Conservation (phyloP, 2,888 invertebrate species). For the Nowickia ferox region DNA sequence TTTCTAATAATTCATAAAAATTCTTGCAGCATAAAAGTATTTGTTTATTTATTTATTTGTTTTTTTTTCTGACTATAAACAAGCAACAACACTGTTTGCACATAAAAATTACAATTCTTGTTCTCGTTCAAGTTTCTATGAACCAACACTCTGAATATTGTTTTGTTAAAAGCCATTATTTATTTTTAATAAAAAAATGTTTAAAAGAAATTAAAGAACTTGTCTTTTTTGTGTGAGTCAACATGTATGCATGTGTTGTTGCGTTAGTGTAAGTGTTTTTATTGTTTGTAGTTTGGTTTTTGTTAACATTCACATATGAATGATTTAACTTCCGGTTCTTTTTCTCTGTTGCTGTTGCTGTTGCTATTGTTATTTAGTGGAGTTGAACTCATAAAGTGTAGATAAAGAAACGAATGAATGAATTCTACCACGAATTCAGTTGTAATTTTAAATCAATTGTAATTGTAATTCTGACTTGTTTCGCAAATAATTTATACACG, state of each 20-base stretch:
- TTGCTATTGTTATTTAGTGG: not conserved
- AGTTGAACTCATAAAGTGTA: constrained; percentile 31
- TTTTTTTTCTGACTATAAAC: no score
- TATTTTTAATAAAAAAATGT: not conserved
- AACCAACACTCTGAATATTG: not conserved
- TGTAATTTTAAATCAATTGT: constrained; percentile 19
- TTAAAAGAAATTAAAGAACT: not conserved
- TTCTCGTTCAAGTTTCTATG: not conserved
- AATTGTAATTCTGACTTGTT: constrained; percentile 15
- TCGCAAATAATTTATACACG: not conserved
- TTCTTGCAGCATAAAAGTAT: not conserved
- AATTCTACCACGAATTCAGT: constrained; percentile 54
- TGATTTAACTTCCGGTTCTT: constrained; percentile 64
- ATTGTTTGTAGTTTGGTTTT: constrained; percentile 21
- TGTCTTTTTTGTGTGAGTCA: not conserved
- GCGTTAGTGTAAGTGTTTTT: not conserved
- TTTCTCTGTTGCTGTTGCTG: constrained; percentile 19
- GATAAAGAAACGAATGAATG: constrained; percentile 24
- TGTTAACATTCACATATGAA: constrained; percentile 67
- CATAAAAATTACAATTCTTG: not conserved
- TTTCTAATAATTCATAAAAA: constrained; percentile 13
- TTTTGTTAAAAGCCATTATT: not conserved
- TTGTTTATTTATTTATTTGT: no score
- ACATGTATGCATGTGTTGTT: not conserved
- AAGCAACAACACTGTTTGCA: not conserved